A percentile compares a stretch with the other conserved stretches of the same genome.
These are phyloP conservation scores for Asarcornis scutulata DNA, from an alignment of 2,113 vertebrate species.

Conservation along the genomic window DNA sequence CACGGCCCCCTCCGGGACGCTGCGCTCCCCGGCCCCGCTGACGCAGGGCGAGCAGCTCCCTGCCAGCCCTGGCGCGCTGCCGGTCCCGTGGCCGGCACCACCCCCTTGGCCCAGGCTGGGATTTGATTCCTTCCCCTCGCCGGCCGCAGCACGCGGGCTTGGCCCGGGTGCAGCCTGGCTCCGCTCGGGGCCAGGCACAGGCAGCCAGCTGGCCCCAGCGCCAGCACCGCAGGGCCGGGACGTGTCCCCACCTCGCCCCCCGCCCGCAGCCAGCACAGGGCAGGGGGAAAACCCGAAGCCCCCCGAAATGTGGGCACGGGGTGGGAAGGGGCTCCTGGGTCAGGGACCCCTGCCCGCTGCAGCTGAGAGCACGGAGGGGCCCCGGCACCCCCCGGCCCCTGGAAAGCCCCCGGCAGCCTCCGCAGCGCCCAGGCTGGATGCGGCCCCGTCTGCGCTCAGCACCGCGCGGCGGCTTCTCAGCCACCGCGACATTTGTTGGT, in stretches of 20 bases:
- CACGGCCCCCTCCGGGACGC: background rate
- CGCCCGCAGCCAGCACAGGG: background rate
- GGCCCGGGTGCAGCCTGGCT: background rate
- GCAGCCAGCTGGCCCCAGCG: background rate
- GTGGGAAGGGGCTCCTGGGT: background rate
- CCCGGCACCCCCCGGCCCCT: accelerated
- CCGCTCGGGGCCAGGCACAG: background rate
- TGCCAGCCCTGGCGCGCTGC: background rate
- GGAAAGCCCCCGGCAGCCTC: background rate
- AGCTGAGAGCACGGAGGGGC: background rate
- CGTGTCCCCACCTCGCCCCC: background rate
- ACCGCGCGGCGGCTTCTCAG: accelerated
- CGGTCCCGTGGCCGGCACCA: background rate
- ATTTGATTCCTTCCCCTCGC: background rate
- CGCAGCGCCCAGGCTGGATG: background rate
- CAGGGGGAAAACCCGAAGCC: accelerated
- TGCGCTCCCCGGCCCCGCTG: background rate
- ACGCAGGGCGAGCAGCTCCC: background rate
- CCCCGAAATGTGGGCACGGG: accelerated
- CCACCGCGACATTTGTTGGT: background rate
- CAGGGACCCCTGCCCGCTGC: accelerated
- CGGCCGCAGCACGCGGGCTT: background rate
- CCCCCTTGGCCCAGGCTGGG: background rate
- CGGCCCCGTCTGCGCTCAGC: background rate
- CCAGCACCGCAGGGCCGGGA: background rate